phyloP scores from a whole-genome alignment of 1,140 invertebrate genomes.

The Nilaparvata lugens region DNA sequence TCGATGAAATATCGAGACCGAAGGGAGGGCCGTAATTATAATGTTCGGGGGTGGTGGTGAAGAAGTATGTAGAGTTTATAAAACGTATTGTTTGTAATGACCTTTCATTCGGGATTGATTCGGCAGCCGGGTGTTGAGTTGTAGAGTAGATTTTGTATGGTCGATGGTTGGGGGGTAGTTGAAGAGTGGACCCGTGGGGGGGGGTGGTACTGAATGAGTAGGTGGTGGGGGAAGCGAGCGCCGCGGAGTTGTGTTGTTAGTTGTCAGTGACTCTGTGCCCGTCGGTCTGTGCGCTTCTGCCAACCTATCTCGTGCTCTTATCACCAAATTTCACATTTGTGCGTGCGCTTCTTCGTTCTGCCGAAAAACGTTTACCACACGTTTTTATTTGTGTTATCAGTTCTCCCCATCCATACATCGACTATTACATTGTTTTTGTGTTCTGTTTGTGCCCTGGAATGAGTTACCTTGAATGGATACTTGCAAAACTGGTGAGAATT shows the following conservation, averaged over 20 bases:
- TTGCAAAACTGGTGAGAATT: too few species aligned
- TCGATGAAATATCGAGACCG: too few species aligned
- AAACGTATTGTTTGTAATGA: conserved; percentile 5
- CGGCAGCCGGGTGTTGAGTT: background rate
- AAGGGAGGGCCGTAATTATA: conserved; percentile 2
- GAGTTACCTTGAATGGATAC: too few species aligned
- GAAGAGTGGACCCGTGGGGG: background rate
- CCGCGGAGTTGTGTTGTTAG: background rate
- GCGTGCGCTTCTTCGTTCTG: too few species aligned
- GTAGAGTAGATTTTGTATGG: background rate
- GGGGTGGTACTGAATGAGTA: background rate
- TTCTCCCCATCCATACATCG: too few species aligned
- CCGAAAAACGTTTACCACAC: too few species aligned
- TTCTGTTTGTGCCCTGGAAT: too few species aligned
- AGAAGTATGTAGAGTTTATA: background rate
- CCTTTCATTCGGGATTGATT: background rate
- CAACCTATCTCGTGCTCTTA: background rate
- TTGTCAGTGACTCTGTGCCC: background rate
- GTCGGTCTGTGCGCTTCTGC: background rate
- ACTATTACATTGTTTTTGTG: too few species aligned
- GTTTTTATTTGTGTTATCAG: too few species aligned
- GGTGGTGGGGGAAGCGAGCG: background rate
- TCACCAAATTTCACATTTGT: background rate
- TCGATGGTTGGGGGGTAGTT: background rate
- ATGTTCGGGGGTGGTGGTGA: background rate